Percentiles rank a stretch among this genome's conserved stretches.
phyloP scores from a whole-genome alignment of 1,140 invertebrate species.

The Cylas formicarius region DNA sequence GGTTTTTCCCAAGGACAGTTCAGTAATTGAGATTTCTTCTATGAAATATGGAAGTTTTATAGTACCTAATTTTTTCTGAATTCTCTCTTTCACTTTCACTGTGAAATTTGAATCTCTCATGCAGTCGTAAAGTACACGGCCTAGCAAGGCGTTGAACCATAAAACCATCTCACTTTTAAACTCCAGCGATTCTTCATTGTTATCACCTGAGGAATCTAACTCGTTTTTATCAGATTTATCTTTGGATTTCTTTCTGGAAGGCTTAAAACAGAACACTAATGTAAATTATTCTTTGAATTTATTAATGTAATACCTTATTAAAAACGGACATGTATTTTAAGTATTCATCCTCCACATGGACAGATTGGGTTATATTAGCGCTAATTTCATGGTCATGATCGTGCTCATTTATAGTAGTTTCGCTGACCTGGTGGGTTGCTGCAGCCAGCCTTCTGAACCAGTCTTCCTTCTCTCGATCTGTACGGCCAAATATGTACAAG shows the following conservation, averaged over 20 bases:
- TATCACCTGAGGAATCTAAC: slow-evolving; percentile 5
- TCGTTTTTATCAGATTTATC: slow-evolving; percentile 11
- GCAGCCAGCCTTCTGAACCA: slow-evolving; percentile 54
- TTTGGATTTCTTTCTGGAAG: slow-evolving; percentile 6
- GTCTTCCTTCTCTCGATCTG: slow-evolving; percentile 81
- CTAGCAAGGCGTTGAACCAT: slow-evolving; percentile 35
- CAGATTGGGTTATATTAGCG: not conserved
- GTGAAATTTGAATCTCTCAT: slow-evolving; percentile 54
- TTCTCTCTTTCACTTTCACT: slow-evolving; percentile 60
- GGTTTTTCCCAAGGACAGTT: slow-evolving; percentile 67
- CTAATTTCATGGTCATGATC: not conserved
- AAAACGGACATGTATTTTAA: slow-evolving; percentile 28
- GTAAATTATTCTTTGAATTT: not conserved
- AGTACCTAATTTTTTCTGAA: slow-evolving; percentile 79
- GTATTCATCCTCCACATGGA: slow-evolving; percentile 24
- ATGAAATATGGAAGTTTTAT: slow-evolving; percentile 86
- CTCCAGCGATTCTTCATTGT: slow-evolving; percentile 9
- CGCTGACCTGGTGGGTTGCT: slow-evolving; percentile 23
- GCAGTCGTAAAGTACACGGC: slow-evolving; percentile 71
- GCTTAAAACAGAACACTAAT: slow-evolving; percentile 16
- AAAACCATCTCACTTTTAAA: slow-evolving; percentile 11
- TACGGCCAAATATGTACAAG: slow-evolving; percentile 70
- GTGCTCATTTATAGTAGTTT: not conserved
- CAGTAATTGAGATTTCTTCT: slow-evolving; percentile 70
- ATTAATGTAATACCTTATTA: slow-evolving; percentile 22